Evolutionary conservation across 2,113 vertebrate species (phyloP), one percentile per base, ranked within the genome.

Genomic region (Proterorhinus semilunaris): DNA sequence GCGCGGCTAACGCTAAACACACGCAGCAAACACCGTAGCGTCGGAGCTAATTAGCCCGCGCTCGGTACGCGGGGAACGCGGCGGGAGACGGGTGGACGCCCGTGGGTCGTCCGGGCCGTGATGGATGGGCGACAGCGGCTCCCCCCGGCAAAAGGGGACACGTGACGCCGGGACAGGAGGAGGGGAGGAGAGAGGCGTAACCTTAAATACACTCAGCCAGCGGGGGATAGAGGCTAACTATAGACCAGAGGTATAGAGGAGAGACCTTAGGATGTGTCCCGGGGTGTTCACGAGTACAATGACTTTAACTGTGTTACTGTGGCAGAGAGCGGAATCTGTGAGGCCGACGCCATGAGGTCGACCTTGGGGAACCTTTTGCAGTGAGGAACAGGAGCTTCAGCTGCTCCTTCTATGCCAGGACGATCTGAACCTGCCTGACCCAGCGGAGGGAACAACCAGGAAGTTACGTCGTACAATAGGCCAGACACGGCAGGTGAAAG

Each of bases 81-180:
- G 7, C 71, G 73, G 75, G 52, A 53, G 52, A 79, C 52, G 13
- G 83, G 81, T 65, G 74, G 70, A 46, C 12, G 73, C 81, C 85
- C 63, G 80, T 11, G n/a, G 80, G 47, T 65, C 6, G 69, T 62
- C 59, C 45, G 52, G 0, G 58, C 36, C 50, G 46, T 83, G 88
- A 89, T 90, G 85, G 85, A 91, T 90, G 83, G 74, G 72, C 85
- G 86, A 85, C 78, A 81, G 66, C 5, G 54, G 27, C 55, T 82
- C 88, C 87, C 88, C 66, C 59, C 43, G 83, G 87, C 79, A 83
- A 81, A 76, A 84, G 75, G 75, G 81, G 79, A 66, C 70, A 43
- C 42, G 5, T 61, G 36, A 61, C 42, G 42, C 10, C 36, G n/a
- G 58, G 15, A 42, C 57, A 1, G 57, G 11, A 58, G 42, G 42